phyloP scores from a whole-genome alignment of 2,113 vertebrate genomes.

The Peromyscus leucopus region DNA sequence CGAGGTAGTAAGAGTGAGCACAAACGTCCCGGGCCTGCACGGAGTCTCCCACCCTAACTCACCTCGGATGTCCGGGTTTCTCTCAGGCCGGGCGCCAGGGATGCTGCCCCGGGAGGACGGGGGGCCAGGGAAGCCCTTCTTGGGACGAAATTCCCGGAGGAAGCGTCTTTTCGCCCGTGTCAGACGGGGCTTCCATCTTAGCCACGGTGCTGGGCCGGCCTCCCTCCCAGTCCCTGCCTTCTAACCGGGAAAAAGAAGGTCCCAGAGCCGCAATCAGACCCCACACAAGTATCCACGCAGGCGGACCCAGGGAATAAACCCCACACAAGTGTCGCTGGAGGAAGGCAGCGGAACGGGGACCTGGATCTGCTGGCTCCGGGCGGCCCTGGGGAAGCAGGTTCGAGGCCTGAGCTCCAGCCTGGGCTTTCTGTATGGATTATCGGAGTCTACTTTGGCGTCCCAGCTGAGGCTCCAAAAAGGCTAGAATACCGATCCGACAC shows the following conservation, averaged over 20 bases:
- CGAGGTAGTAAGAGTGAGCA: too few relatives aligned
- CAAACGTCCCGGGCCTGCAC: neutral
- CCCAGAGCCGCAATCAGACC: too few relatives aligned
- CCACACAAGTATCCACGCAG: neutral
- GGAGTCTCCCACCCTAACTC: neutral
- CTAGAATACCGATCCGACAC: neutral
- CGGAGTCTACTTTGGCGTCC: neutral
- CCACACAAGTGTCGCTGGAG: neutral
- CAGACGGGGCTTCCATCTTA: neutral
- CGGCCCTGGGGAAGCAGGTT: too few relatives aligned
- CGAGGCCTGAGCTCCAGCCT: neutral
- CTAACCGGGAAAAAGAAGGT: neutral
- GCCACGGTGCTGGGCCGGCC: neutral
- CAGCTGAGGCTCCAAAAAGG: neutral
- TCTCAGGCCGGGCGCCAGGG: neutral
- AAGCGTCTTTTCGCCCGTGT: neutral
- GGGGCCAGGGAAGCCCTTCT: neutral
- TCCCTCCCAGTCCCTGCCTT: neutral
- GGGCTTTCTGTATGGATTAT: neutral
- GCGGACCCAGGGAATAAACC: neutral
- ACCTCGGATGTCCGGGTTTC: neutral
- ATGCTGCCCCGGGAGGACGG: neutral
- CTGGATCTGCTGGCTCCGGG: neutral
- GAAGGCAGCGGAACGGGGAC: neutral
- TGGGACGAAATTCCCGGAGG: neutral